Base-by-base conservation (phyloP, 2,888 invertebrate genomes). In the Plebejus anna region DNA sequence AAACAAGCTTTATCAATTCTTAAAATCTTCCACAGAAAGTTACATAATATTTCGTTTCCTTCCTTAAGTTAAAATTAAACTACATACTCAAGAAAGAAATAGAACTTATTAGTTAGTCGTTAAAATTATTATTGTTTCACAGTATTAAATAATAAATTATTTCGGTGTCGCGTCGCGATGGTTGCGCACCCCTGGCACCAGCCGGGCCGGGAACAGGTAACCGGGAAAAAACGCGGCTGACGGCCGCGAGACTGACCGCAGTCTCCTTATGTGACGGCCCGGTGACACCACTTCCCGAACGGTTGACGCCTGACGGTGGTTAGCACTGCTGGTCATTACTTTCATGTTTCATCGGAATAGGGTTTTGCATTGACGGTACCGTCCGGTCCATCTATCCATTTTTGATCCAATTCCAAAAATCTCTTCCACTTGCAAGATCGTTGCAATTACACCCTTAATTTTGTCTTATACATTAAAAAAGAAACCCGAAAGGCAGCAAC, bases 191-290 rank as follows among this genome's bases (percentile, higher is more conserved):
- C 87, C 92, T 92, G 92, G 89, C 92, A 91, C 90, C 90, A 88
- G 88, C 85, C 86, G 82, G 84, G 83, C 83, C 84, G 86, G 87
- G 88, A 92, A 92, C 93, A 93, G 93, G 93, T 93, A 93, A 88
- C 88, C 80, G 87, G 83, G 87, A 89, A 92, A 90, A 89, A 90
- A 84, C 81, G 81, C 83, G 84, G 85, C 88, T 86, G 88, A 85
- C 87, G 86, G 83, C 82, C 84, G 84, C 86, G 83, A 32, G 66
- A 32, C 32, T 66, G 66, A 66, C 66, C 73, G 82, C 83, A 86
- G 87, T 87, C 84, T 80, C 83, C 66, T 66, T 36, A 36, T 36
- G 32, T 36, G 66, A 66, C 66, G 66, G 32, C 32, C 32, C 66
- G 32, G 66, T 66, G 32, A 32, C 66, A 66, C 66, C 66, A 1